Evolutionary conservation across 2,797 vertebrate genomes (phyloP), one percentile per base, ranked within the genome.

Genomic region (Sphenodon punctatus): DNA sequence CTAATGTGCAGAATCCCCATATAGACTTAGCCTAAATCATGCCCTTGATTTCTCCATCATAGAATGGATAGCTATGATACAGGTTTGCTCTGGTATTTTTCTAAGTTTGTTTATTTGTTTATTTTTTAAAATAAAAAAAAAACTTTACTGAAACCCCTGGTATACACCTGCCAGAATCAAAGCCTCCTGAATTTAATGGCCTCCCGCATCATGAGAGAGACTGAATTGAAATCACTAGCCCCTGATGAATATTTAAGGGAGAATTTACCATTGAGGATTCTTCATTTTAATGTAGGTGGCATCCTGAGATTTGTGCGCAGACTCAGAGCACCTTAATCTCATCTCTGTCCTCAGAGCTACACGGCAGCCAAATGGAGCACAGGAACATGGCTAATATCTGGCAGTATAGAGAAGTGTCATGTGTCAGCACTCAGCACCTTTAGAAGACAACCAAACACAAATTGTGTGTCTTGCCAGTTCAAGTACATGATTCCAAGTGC

Each of bases 241-340:
- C 42, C 41, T 42, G 38, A 71, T 42, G 76, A 4, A 4, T 30
- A 48, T 72, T 19, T 66, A 27, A 69, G 5, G 45, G 9, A 0
- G 23, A 20, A 56, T 14, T 30, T 59, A 55, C 15, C 41, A 36
- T 5, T 5, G 79, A 79, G 64, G 13, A 4, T 14, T 7, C 56
- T 59, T 76, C 75, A 41, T 59, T 78, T 78, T 64, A 69, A 59
- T 0, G 2, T 11, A 13, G 67, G 19, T 3, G 80, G 46, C n/a
- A 67, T 20, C 20, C 27, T 6, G 32, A 13, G n/a, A 70, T 64
- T 74, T 78, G 5, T 78, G 25, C 80, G 63, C 23, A 70, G 38
- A 55, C 34, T 65, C 2, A 43, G 5, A 65, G 30, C 23, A 58
- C 67, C 48, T 16, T 25, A 77, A 61, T 60, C 49, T 25, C 42